Base-by-base conservation (phyloP, 2,888 invertebrate genomes). In the Lepidocyrtoides sp. region DNA sequence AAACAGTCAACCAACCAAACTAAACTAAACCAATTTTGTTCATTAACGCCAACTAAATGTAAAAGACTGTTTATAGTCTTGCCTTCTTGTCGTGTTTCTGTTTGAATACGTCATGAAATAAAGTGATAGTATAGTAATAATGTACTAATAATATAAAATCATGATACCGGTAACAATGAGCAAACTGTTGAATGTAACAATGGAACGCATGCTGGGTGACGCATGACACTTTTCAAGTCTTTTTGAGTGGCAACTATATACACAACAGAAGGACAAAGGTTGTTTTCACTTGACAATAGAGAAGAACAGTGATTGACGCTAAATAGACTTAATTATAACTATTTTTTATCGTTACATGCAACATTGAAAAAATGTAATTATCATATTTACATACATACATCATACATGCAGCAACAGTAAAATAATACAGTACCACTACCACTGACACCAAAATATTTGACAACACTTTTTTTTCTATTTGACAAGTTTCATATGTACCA, bases 121-220 rank as follows among this genome's bases (percentile, higher is more conserved):
- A n/a, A n/a, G n/a, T n/a, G n/a, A n/a, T n/a, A n/a, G n/a, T n/a
- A n/a, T n/a, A n/a, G n/a, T n/a, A n/a, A n/a, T n/a, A n/a, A n/a
- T 57, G 44, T 7, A 23, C 48, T 75, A 48, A 44, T 75, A 36
- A 23, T n/a, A n/a, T n/a, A 36, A 44, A 20, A 12, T n/a, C 41
- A 7, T 86, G 86, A 79, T 66, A 54, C 48, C n/a, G 48, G 77
- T 26, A 77, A 87, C 79, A 66, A 87, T 51, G 51, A 14, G n/a
- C 2, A 36, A 8, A 17, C 7, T 0, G 29, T 63, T 26, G 29
- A 63, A n/a, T 63, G 63, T 8, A 44, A 75, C 75, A 75, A 75
- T 75, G 87, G 79, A 60, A 3, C 0, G 32, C 87, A 60, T 75
- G 87, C 87, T 87, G 87, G 87, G 79, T 87, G 63, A 79, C 87